These are phyloP conservation scores for Melanogrammus aeglefinus DNA, from an alignment of 2,797 vertebrate genomes.

Conservation along the genomic window DNA sequence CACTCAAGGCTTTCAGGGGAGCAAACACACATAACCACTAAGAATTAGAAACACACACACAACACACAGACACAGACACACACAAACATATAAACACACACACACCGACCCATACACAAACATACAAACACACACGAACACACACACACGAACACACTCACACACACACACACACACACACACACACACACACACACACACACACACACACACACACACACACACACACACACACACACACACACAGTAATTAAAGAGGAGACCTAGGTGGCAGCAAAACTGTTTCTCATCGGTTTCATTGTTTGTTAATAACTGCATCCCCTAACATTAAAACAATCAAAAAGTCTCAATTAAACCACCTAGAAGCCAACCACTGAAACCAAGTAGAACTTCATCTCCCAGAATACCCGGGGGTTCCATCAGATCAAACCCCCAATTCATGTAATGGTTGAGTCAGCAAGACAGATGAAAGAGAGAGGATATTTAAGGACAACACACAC, in stretches of 20 bases:
- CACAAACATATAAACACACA: neutral
- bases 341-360: neutral
- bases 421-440: neutral
- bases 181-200: conserved; percentile 6
- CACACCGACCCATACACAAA: conserved; percentile 4
- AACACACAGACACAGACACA: neutral
- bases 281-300: neutral
- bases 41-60: too few species aligned
- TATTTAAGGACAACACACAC: neutral
- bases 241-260: neutral
- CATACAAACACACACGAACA: neutral
- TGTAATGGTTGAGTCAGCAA: neutral
- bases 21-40: too few species aligned
- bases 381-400: neutral
- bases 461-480: neutral
- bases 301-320: too few species aligned
- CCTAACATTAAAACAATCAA: neutral
- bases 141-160: neutral
- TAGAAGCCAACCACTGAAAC: neutral
- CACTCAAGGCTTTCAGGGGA: neutral
- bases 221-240: conserved; percentile 11
- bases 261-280: neutral
- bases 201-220: conserved; percentile 10
- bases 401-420: neutral
- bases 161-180: conserved; percentile 1